Percentiles rank a stretch among this genome's conserved stretches.
Conservation (phyloP, 2,888 invertebrate species). For the Zelleria hepariella region DNA sequence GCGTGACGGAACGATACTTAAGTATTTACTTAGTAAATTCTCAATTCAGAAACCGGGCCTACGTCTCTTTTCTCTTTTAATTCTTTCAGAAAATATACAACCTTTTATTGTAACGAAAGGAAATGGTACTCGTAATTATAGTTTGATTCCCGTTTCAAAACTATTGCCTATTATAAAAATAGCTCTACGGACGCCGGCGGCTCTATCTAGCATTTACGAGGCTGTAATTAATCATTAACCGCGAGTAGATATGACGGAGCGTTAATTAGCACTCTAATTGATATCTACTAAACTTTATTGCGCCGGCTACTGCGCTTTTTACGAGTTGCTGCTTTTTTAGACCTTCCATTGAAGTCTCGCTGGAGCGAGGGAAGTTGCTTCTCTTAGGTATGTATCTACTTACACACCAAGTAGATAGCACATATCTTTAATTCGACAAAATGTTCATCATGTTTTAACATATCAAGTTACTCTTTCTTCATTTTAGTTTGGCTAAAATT, state of each 20-base stretch:
- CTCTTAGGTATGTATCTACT: too few species aligned
- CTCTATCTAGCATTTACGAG: not conserved
- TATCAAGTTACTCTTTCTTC: too few species aligned
- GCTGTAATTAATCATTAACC: not conserved
- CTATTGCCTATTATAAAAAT: not conserved
- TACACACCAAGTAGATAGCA: too few species aligned
- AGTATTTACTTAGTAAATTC: too few species aligned
- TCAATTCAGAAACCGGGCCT: too few species aligned
- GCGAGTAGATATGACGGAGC: not conserved
- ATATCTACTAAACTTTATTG: not conserved
- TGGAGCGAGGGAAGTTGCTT: too few species aligned
- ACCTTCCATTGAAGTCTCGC: not conserved
- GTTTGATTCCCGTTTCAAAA: not conserved
- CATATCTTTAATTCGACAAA: too few species aligned
- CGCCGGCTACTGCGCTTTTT: not conserved
- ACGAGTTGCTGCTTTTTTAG: not conserved
- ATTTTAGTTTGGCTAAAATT: too few species aligned
- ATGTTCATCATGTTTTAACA: too few species aligned
- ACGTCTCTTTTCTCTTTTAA: too few species aligned
- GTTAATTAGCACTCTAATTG: slow-evolving; percentile 2
- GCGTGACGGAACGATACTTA: too few species aligned
- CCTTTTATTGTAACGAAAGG: not conserved
- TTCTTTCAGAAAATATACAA: too few species aligned
- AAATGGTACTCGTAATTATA: not conserved
- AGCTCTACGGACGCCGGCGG: not conserved